A percentile compares a stretch with the other conserved stretches of the same genome.
phyloP scores from a whole-genome alignment of 2,797 vertebrate species.

The Podarcis lilfordi region DNA sequence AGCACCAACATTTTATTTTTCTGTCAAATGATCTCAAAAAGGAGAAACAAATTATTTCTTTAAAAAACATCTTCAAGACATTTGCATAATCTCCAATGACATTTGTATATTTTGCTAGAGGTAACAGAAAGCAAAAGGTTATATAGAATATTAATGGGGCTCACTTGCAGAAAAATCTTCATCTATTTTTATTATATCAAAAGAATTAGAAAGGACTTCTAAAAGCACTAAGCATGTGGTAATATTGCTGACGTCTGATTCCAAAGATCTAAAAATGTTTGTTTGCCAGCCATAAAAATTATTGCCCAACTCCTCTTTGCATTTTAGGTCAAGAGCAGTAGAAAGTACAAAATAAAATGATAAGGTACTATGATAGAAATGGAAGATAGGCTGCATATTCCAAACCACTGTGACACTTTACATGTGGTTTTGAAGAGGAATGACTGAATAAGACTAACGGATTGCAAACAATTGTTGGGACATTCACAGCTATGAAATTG shows the following conservation, averaged over 20 bases:
- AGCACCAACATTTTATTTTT: neutral
- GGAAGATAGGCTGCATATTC: neutral
- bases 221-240: conserved; percentile 32
- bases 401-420: neutral
- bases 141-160: neutral
- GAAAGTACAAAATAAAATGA: neutral
- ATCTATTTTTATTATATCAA: conserved; percentile 34
- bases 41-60: neutral
- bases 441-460: conserved; percentile 12
- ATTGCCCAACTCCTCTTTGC: neutral
- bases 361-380: neutral
- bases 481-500: neutral
- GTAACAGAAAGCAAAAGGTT: conserved; percentile 8
- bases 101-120: neutral
- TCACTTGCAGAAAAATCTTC: conserved; percentile 7
- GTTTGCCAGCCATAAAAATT: conserved; percentile 40
- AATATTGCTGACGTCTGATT: conserved; percentile 39
- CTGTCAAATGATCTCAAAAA: neutral
- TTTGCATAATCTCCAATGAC: conserved; percentile 7
- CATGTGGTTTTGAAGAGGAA: neutral
- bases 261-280: conserved; percentile 41
- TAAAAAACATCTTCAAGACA: neutral
- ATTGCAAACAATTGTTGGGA: conserved; percentile 3
- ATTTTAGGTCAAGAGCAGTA: conserved; percentile 9
- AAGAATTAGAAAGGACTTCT: conserved; percentile 28